Percentiles rank a stretch among this genome's conserved stretches.
Conservation (phyloP, 1,140 invertebrate genomes). For the Chironomus tepperi region DNA sequence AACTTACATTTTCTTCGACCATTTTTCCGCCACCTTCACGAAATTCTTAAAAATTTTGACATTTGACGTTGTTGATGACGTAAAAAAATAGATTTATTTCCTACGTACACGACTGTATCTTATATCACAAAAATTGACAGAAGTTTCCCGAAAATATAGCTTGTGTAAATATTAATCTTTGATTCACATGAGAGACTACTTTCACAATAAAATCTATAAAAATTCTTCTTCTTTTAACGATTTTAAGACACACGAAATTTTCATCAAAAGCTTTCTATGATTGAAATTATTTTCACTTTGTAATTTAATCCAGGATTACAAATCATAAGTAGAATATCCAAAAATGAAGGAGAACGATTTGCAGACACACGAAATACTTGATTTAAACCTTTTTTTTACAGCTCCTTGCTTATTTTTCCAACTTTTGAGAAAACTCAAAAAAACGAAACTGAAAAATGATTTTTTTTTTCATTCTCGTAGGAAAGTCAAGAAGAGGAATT, state of each 20-base stretch:
- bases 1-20: constrained; percentile 20
- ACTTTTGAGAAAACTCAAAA: constrained; percentile 16
- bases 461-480: background rate
- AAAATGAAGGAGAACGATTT: background rate
- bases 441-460: background rate
- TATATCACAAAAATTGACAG: background rate
- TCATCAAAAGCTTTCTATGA: background rate
- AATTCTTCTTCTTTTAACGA: background rate
- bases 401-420: background rate
- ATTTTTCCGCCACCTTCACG: background rate
- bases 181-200: background rate
- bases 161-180: background rate
- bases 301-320: background rate
- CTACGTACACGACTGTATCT: background rate
- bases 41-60: background rate
- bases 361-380: background rate
- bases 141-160: background rate
- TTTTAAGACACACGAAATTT: background rate
- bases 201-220: background rate
- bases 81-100: background rate
- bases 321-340: background rate
- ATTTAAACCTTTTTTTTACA: background rate
- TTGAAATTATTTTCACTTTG: background rate
- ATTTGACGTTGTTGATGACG: background rate
- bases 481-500: background rate